Base-by-base conservation (phyloP, 2,888 invertebrate species). In the Ochropleura plecta region DNA sequence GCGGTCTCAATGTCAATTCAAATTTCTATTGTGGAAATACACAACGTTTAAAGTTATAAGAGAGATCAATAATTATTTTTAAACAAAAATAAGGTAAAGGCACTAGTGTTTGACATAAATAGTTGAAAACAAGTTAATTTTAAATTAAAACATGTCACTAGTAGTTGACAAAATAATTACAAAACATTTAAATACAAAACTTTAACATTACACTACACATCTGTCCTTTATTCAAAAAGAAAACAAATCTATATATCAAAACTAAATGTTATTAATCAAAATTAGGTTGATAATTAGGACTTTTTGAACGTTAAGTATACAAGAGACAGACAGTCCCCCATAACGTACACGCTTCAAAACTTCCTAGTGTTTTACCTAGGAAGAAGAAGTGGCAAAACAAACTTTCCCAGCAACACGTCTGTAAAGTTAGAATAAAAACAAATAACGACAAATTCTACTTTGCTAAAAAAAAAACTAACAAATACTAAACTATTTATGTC, bases 31-130 rank as follows among this genome's bases (percentile, higher is more conserved):
- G n/a, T n/a, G n/a, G n/a, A n/a, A n/a, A n/a, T n/a, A n/a, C 30
- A 30, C 30, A 30, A 30, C 30, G 30, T 30, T 2, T 30, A 30
- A 30, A 30, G 30, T 30, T 30, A 30, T 30, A 30, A 30, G 30
- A 30, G 30, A 30, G 30, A 30, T 30, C 30, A 69, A 62, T 0
- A 16, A 20, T 16, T 5, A 49, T 44, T 30, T 46, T 0, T 12
- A 57, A 10, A 46, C 14, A 62, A 42, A 62, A 62, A 81, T 82
- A 88, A 90, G 91, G 88, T 88, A 91, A 88, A 68, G 88, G 92
- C 93, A 90, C 92, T 89, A 92, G 90, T 90, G 88, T 82, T 91
- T 89, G 92, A 89, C 89, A 90, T 88, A 73, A 77, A 76, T 57
- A 76, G 62, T 66, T 51, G n/a, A 51, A 70, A 70, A 67, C 0